phyloP scores from a whole-genome alignment of 2,888 invertebrate species.

The Cryptus armator region DNA sequence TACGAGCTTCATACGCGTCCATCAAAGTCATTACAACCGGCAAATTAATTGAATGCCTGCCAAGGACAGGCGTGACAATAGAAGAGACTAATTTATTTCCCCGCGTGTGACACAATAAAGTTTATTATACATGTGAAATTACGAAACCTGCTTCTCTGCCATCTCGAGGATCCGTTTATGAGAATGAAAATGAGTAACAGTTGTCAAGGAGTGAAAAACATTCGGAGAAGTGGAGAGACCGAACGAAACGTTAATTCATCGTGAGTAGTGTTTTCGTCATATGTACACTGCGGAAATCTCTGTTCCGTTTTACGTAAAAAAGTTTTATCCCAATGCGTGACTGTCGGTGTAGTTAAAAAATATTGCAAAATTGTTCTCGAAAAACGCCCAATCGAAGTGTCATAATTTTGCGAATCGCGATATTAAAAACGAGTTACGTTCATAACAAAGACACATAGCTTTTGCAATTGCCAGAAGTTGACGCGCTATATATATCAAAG shows the following conservation, averaged over 20 bases:
- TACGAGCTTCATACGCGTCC: neutral
- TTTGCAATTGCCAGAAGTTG: too few species aligned
- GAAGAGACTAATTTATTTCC: neutral
- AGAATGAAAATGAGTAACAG: neutral
- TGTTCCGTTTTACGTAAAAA: neutral
- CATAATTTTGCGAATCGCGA: neutral
- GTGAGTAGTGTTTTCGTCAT: neutral
- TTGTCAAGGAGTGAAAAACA: neutral
- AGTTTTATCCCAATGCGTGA: neutral
- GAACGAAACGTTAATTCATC: neutral
- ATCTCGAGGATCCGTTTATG: neutral
- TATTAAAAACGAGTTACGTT: neutral
- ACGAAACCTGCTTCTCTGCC: neutral
- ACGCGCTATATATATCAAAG: neutral
- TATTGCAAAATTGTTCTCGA: neutral
- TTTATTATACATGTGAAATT: neutral
- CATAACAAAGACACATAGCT: too few species aligned
- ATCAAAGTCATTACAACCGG: neutral
- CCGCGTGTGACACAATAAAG: neutral
- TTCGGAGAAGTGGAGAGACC: too few species aligned
- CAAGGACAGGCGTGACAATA: neutral
- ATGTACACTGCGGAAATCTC: neutral
- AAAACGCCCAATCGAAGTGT: neutral
- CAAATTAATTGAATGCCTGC: neutral
- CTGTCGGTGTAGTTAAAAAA: neutral